Evolutionary conservation across 2,888 invertebrate genomes (phyloP).

Genomic region (Dioctria rufipes): DNA sequence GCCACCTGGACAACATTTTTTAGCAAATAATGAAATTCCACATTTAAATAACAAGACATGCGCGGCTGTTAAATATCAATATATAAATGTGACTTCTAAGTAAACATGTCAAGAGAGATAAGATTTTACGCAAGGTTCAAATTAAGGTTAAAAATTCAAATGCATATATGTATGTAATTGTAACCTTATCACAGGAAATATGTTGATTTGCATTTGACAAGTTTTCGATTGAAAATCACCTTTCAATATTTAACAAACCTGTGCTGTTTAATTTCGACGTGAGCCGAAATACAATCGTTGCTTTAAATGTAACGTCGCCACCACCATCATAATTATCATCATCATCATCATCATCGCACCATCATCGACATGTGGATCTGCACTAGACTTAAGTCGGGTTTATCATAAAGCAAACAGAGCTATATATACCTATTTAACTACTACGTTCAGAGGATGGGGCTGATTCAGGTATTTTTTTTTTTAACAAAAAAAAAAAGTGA

Average conservation of each 20-base stretch:
- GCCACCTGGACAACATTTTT: constrained; percentile 23
- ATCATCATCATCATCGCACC: neutral
- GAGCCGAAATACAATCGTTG: constrained; percentile 1
- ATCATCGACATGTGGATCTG: constrained; percentile 23
- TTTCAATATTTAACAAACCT: constrained; percentile 44
- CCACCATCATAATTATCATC: neutral
- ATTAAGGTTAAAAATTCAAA: neutral
- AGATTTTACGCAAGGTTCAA: constrained; percentile 37
- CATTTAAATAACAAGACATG: constrained; percentile 7
- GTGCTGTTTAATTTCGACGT: neutral
- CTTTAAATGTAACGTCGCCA: constrained; percentile 8
- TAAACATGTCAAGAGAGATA: constrained; percentile 12
- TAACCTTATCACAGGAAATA: constrained; percentile 35
- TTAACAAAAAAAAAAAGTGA: neutral
- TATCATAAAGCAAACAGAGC: constrained; percentile 39
- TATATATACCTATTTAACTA: no score
- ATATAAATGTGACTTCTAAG: constrained; percentile 5
- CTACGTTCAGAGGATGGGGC: neutral
- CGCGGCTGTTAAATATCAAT: neutral
- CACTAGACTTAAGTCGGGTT: neutral
- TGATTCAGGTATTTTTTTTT: neutral
- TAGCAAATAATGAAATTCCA: constrained; percentile 12
- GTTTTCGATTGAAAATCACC: constrained; percentile 16
- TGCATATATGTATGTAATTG: neutral
- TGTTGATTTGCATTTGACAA: constrained; percentile 32